These are phyloP conservation scores for Pristionchus fissidentatus DNA, from an alignment of 2,888 invertebrate genomes.

Conservation along the genomic window DNA sequence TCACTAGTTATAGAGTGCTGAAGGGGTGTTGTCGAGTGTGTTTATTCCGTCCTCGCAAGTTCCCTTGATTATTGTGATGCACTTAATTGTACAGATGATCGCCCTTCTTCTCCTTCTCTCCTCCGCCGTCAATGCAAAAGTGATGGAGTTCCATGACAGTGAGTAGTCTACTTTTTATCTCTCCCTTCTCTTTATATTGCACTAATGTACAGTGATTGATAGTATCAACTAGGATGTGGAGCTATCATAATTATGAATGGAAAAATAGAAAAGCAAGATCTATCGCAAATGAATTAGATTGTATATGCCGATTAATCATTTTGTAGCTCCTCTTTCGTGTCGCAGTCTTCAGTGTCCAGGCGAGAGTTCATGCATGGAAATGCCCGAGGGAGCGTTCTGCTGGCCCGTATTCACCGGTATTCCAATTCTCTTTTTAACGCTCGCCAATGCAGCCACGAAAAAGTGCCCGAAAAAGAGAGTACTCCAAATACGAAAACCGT, in stretches of 20 bases:
- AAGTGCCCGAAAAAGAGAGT: background rate
- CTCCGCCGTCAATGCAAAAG: background rate
- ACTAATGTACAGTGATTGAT: no score
- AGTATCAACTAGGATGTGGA: no score
- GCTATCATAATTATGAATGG: no score
- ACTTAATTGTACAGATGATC: constrained; percentile 13
- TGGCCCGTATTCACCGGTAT: constrained; percentile 9
- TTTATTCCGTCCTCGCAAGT: background rate
- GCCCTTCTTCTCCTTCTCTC: background rate
- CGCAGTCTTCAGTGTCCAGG: background rate
- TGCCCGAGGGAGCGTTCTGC: constrained; percentile 42
- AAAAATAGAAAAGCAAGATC: no score
- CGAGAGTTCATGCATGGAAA: constrained; percentile 34
- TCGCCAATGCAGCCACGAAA: background rate
- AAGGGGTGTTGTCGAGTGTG: no score
- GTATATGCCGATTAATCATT: no score
- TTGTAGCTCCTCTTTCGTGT: constrained; percentile 30
- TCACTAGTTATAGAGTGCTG: no score
- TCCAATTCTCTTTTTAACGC: background rate
- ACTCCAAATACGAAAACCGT: background rate
- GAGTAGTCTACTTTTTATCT: background rate
- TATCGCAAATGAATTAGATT: no score
- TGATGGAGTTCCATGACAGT: constrained; percentile 39
- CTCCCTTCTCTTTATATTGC: no score
- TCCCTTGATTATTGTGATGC: background rate